Evolutionary conservation across 1,140 invertebrate species (phyloP), one percentile per base, ranked within the genome.

Genomic region (Vanessa atalanta): DNA sequence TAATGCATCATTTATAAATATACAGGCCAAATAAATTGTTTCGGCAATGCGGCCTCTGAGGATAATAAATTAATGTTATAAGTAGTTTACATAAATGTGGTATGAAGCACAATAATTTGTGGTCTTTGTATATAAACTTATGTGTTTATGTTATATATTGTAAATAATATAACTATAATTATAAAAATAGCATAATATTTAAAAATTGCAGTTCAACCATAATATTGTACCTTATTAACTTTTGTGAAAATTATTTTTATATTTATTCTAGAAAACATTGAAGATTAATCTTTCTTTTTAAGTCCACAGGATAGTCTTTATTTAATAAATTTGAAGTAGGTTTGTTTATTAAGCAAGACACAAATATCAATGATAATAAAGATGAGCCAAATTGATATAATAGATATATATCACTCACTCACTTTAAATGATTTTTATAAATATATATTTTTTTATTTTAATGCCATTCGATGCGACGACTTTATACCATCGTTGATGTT

Each of bases 11-110:
- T 57, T 13, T 57, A 26, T 57, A 26, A 26, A 57, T 61, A 61
- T 61, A 13, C 12, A n/a, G 31, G 26, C 26, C 57, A 61, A 37
- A 61, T 61, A 31, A 61, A 37, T 61, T 61, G 57, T 61, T 31
- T 31, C 13, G 57, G 15, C 57, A 61, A 61, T 61, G 31, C 31
- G 57, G 31, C 57, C 26, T 61, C 31, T 61, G 57, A 37, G 4
- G 57, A 61, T 61, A 61, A 61, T 61, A 61, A 61, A 12, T 31
- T 23, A 61, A 61, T 61, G 20, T 57, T 57, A 57, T 23, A 23
- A 26, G 53, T 57, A 23, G 20, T 57, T 26, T 23, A 23, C 20
- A 57, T 57, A 57, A 57, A 57, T 57, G 53, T 23, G 11, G 16
- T 57, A 57, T 57, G n/a, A 57, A 57, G 7, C 53, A 57, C 23